phyloP scores from a whole-genome alignment of 1,140 invertebrate species.

The Procambarus virginalis region DNA sequence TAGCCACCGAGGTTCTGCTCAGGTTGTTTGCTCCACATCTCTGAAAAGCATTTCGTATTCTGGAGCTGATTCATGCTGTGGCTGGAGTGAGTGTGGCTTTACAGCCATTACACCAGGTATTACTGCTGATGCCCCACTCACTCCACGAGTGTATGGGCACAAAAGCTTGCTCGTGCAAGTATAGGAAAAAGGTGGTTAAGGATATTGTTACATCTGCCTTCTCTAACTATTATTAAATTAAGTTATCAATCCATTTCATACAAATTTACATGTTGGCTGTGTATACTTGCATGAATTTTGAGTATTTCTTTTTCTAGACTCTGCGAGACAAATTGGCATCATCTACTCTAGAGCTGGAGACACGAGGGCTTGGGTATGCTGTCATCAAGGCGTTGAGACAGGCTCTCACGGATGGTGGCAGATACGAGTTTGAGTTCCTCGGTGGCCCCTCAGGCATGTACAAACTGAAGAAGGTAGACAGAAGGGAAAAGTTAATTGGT shows the following conservation, averaged over 20 bases:
- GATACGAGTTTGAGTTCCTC: constrained; percentile 74
- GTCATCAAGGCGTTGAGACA: constrained; percentile 75
- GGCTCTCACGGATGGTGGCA: constrained; percentile 74
- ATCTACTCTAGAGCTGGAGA: constrained; percentile 74
- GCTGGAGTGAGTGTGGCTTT: no score
- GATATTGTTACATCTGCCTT: no score
- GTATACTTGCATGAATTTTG: not conserved
- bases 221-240: not conserved
- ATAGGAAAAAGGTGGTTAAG: no score
- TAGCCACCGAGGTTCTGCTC: no score
- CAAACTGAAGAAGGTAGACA: constrained; percentile 70
- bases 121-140: no score
- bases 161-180: no score
- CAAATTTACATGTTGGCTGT: no score
- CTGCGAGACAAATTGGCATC: constrained; percentile 75
- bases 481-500: constrained; percentile 71
- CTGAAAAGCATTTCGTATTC: no score
- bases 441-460: constrained; percentile 73
- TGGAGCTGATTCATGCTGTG: no score
- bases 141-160: no score
- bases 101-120: no score
- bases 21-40: no score
- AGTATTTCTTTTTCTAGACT: constrained; percentile 18
- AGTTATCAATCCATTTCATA: not conserved
- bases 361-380: constrained; percentile 74